Conservation (phyloP, 1,140 invertebrate species). For the Drosophila rufa region DNA sequence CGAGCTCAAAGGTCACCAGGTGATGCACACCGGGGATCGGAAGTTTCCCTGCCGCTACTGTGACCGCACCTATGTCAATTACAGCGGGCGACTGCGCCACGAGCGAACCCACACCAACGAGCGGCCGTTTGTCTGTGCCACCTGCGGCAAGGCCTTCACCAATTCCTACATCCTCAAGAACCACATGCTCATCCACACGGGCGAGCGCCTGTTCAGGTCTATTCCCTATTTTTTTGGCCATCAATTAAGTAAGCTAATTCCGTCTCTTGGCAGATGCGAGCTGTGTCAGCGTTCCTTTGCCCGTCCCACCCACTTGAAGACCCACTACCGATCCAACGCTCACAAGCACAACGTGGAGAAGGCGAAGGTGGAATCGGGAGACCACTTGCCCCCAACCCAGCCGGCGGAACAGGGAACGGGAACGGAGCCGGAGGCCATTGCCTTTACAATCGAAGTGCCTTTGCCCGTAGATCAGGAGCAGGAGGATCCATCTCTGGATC, state of each 20-base stretch:
- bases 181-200: constrained; percentile 72
- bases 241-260: background rate
- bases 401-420: constrained; percentile 5
- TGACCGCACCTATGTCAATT: constrained; percentile 68
- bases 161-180: constrained; percentile 84
- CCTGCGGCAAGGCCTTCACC: constrained; percentile 87
- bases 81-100: constrained; percentile 67
- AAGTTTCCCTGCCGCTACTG: constrained; percentile 72
- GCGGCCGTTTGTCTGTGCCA: constrained; percentile 86
- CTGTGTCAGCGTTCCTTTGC: constrained; percentile 66
- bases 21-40: constrained; percentile 65
- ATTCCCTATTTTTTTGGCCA: background rate
- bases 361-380: constrained; percentile 20
- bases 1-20: constrained; percentile 76
- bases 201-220: constrained; percentile 68
- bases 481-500: constrained; percentile 18
- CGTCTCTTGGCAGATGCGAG: constrained; percentile 51
- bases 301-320: constrained; percentile 64
- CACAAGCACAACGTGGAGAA: constrained; percentile 71
- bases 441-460: constrained; percentile 38
- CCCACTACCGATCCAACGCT: constrained; percentile 68
- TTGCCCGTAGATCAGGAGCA: constrained; percentile 28
- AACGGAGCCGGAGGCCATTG: constrained; percentile 1
- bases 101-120: constrained; percentile 87
- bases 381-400: too few species aligned